These are phyloP conservation scores for Xestia ashworthii DNA, from an alignment of 2,888 invertebrate genomes.

Conservation along the genomic window DNA sequence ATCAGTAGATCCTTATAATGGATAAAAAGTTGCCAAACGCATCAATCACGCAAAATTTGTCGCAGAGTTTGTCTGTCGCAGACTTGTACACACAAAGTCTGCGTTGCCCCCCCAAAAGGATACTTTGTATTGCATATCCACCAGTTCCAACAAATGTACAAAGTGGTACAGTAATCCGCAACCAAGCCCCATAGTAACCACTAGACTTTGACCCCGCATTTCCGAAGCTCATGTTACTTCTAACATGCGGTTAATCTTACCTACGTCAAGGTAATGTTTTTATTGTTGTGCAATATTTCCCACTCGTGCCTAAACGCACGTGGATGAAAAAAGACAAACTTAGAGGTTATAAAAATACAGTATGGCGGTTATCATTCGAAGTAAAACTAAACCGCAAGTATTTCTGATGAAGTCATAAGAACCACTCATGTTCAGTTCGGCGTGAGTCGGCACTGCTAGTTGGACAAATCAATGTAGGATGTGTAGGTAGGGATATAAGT, in stretches of 20 bases:
- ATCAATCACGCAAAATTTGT: no score
- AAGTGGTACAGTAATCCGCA: not conserved
- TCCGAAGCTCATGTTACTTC: not conserved
- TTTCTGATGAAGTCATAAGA: not conserved
- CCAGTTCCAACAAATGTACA: not conserved
- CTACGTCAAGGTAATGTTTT: not conserved
- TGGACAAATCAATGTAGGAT: not conserved
- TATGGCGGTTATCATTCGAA: conserved; percentile 10
- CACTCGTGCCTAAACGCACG: not conserved
- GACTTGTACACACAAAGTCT: no score
- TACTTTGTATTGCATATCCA: not conserved
- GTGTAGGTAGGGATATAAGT: not conserved
- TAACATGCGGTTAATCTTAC: not conserved
- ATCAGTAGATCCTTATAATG: no score
- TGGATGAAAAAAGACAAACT: not conserved
- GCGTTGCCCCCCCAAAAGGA: no score
- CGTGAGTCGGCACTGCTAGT: not conserved
- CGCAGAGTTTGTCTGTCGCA: no score
- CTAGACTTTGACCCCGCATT: not conserved
- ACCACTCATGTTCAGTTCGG: not conserved
- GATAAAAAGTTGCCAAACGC: no score
- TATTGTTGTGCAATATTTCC: conserved; percentile 16
- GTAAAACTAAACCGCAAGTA: conserved; percentile 30
- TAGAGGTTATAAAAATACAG: not conserved
- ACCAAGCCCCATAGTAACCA: not conserved